Conservation (phyloP, 2,113 vertebrate genomes). For the Gracilinanus agilis region DNA sequence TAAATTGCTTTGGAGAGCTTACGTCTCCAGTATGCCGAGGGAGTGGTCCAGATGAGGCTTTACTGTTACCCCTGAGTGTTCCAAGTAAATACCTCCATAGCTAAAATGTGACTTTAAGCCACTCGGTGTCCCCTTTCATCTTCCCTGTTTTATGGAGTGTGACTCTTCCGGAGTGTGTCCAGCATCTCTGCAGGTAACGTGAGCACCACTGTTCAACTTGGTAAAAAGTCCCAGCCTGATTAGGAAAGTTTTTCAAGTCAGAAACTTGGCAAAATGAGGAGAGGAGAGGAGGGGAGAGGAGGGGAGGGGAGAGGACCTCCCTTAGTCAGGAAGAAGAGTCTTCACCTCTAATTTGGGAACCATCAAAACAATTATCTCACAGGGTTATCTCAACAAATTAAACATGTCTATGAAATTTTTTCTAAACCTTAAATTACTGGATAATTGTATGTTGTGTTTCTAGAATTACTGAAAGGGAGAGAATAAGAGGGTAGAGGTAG, state of each 20-base stretch:
- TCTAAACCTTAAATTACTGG: background rate
- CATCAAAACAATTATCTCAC: background rate
- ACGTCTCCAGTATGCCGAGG: background rate
- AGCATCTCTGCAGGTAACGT: background rate
- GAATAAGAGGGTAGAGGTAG: background rate
- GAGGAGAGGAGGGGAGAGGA: background rate
- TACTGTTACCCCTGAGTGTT: background rate
- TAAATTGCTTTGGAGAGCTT: constrained; percentile 15
- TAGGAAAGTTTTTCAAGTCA: background rate
- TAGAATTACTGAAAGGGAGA: background rate
- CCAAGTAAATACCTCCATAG: background rate
- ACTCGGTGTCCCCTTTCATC: background rate
- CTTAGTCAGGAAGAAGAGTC: background rate
- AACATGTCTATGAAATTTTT: background rate
- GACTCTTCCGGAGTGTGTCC: background rate
- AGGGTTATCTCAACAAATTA: background rate
- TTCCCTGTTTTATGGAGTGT: background rate
- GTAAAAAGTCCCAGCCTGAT: no score
- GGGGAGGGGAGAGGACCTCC: background rate
- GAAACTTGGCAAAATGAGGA: background rate
- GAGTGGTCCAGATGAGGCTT: background rate
- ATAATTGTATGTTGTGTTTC: background rate
- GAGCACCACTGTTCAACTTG: background rate
- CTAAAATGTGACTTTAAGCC: background rate
- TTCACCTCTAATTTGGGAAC: background rate